These are phyloP conservation scores for Caenorhabditis wallacei DNA, from an alignment of 2,888 invertebrate genomes.

Conservation along the genomic window DNA sequence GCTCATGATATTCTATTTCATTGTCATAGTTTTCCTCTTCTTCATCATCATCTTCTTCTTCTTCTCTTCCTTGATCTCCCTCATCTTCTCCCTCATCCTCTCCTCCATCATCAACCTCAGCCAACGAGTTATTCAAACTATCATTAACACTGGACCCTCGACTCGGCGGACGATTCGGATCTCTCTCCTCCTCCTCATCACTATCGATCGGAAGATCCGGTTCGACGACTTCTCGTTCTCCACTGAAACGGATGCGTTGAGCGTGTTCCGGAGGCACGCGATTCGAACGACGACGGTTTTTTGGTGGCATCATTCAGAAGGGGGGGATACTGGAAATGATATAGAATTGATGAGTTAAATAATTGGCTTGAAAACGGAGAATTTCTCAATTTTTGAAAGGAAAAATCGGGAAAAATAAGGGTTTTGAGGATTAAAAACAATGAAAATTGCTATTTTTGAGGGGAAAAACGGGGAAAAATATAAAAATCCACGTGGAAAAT, in stretches of 20 bases:
- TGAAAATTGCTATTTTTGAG: too few relatives aligned
- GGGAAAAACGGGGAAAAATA: too few relatives aligned
- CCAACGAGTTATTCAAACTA: neutral
- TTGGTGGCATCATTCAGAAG: slow-evolving; percentile 24
- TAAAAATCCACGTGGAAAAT: too few relatives aligned
- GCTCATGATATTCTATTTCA: too few relatives aligned
- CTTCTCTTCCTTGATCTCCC: neutral
- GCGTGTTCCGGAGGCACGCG: neutral
- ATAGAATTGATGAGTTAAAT: too few relatives aligned
- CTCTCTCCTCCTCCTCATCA: neutral
- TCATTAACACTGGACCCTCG: neutral
- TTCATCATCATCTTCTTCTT: neutral
- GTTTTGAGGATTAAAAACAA: too few relatives aligned
- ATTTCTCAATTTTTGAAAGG: too few relatives aligned
- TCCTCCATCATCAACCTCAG: neutral
- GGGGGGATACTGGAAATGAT: too few relatives aligned
- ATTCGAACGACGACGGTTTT: slow-evolving; percentile 13
- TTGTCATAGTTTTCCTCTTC: neutral
- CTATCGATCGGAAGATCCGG: neutral
- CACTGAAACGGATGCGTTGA: too few relatives aligned
- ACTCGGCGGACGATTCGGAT: neutral
- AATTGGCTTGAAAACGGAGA: too few relatives aligned
- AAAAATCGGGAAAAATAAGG: too few relatives aligned
- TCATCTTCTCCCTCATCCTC: neutral
- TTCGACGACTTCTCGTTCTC: neutral